Evolutionary conservation across 2,113 vertebrate species (phyloP).

Genomic region (Xenopus borealis): DNA sequence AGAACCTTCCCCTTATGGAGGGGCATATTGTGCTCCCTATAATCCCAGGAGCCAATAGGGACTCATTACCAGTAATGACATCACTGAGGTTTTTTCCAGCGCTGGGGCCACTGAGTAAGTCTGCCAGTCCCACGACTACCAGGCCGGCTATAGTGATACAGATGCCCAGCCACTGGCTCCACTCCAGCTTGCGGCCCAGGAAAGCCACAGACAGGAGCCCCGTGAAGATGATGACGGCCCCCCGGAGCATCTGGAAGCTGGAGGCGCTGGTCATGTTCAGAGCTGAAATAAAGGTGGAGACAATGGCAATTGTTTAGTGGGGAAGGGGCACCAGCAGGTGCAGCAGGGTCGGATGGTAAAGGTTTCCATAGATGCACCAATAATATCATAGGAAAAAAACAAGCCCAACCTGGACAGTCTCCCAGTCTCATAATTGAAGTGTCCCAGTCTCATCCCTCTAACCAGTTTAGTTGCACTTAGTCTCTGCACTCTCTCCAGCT

Average conservation of each 20-base stretch:
- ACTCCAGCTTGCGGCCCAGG: slow-evolving; percentile 71
- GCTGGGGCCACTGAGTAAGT: slow-evolving; percentile 65
- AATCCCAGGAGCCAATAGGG: too few species aligned
- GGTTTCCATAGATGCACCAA: too few species aligned
- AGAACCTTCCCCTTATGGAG: too few species aligned
- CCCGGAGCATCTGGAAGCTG: slow-evolving; percentile 95
- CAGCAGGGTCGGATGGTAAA: too few species aligned
- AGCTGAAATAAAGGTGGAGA: slow-evolving; percentile 58
- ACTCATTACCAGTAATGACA: slow-evolving; percentile 78
- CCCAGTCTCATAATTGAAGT: too few species aligned
- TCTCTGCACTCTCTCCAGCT: too few species aligned
- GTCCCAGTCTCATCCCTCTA: too few species aligned
- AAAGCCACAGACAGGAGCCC: slow-evolving; percentile 89
- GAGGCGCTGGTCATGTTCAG: slow-evolving; percentile 93
- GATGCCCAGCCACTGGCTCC: slow-evolving; percentile 88
- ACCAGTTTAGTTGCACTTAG: too few species aligned
- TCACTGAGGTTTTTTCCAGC: slow-evolving; percentile 74
- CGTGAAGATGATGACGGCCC: slow-evolving; percentile 88
- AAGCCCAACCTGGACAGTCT: too few species aligned
- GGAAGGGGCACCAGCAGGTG: too few species aligned
- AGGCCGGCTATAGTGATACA: slow-evolving; percentile 83
- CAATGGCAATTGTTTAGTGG: not conserved
- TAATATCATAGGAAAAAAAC: too few species aligned
- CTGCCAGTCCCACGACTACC: slow-evolving; percentile 83
- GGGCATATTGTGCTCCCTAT: too few species aligned